A percentile compares a stretch with the other conserved stretches of the same genome.
These are phyloP conservation scores for Megalops cyprinoides DNA, from an alignment of 2,797 vertebrate species.

Conservation along the genomic window DNA sequence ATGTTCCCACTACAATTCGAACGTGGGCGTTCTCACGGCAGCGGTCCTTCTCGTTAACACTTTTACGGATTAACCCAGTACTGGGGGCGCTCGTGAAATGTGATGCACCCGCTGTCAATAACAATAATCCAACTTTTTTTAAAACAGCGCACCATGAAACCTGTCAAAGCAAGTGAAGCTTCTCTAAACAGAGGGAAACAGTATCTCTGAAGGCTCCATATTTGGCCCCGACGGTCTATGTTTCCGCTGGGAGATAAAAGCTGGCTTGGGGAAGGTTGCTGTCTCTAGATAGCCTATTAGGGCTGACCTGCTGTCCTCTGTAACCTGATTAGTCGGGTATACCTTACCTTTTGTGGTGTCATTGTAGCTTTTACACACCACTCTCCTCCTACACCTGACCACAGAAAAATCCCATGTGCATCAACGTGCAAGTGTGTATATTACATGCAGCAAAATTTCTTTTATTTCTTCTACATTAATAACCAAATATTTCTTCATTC, in stretches of 20 bases:
- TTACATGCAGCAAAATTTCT: background rate
- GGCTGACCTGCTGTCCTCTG: background rate
- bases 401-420: background rate
- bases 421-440: background rate
- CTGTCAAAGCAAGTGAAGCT: background rate
- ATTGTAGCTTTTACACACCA: background rate
- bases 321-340: conserved; percentile 10
- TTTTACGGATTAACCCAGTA: too few relatives aligned
- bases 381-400: background rate
- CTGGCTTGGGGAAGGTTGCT: background rate
- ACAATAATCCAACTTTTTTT: background rate
- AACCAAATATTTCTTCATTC: background rate
- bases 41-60: too few relatives aligned
- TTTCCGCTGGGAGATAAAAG: background rate
- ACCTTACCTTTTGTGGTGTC: background rate
- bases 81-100: too few relatives aligned
- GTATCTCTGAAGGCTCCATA: background rate
- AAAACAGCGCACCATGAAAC: background rate
- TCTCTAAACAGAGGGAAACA: background rate
- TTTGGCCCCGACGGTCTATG: background rate
- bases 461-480: background rate
- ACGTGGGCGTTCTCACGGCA: too few relatives aligned
- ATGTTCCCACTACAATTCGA: too few relatives aligned
- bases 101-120: too few relatives aligned
- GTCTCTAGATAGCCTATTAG: background rate